phyloP scores from a whole-genome alignment of 2,888 invertebrate species.

The Caenorhabditis japonica region DNA sequence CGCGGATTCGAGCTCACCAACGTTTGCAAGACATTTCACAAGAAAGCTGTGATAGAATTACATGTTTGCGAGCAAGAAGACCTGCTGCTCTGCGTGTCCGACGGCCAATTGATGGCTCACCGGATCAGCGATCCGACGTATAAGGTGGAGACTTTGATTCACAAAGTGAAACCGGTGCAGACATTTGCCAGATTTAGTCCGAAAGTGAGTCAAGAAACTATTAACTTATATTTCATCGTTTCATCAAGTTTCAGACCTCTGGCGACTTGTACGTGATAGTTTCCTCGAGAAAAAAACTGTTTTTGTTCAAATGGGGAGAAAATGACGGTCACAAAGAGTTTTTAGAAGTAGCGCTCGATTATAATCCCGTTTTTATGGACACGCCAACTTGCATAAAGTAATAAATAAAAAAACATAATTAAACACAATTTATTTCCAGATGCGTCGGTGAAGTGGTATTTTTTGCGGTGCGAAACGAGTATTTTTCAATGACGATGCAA shows the following conservation, averaged over 20 bases:
- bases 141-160: slow-evolving; percentile 49
- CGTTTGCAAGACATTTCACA: slow-evolving; percentile 61
- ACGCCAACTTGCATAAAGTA: slow-evolving; percentile 49
- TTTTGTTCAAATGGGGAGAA: slow-evolving; percentile 75
- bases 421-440: slow-evolving; percentile 19
- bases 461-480: slow-evolving; percentile 55
- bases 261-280: slow-evolving; percentile 65
- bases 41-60: slow-evolving; percentile 66
- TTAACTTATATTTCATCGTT: too few species aligned
- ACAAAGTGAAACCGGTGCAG: slow-evolving; percentile 53
- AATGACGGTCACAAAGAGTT: slow-evolving; percentile 78
- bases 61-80: slow-evolving; percentile 66
- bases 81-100: slow-evolving; percentile 69
- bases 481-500: slow-evolving; percentile 54
- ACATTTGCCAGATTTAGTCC: slow-evolving; percentile 51
- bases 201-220: slow-evolving; percentile 17
- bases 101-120: slow-evolving; percentile 59
- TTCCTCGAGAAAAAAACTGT: slow-evolving; percentile 63
- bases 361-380: slow-evolving; percentile 46
- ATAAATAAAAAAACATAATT: neutral
- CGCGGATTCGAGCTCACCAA: slow-evolving; percentile 49
- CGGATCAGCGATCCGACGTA: slow-evolving; percentile 40
- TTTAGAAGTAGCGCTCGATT: slow-evolving; percentile 64
- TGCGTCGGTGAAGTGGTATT: slow-evolving; percentile 52
- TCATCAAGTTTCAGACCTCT: slow-evolving; percentile 21